Evolutionary conservation across 1,140 invertebrate genomes (phyloP).

Genomic region (Harpegnathos saltator): DNA sequence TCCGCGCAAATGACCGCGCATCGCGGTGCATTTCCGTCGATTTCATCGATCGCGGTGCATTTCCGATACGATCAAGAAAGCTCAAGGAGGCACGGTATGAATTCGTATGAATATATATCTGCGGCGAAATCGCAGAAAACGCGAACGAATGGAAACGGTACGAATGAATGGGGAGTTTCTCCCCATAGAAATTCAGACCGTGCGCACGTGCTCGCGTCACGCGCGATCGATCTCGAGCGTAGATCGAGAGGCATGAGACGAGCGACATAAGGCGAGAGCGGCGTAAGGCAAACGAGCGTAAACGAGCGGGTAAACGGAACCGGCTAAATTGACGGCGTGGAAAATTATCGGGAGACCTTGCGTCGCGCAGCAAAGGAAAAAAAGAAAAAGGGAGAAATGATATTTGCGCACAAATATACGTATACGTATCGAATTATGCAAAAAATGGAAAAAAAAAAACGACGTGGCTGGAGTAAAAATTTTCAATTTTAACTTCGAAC

Average conservation of each 20-base stretch:
- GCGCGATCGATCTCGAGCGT: constrained; percentile 42
- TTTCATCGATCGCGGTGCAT: constrained; percentile 41
- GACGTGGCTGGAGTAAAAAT: too few relatives aligned
- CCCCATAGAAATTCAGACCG: constrained; percentile 47
- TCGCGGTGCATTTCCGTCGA: too few relatives aligned
- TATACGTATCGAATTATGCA: too few relatives aligned
- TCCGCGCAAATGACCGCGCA: constrained; percentile 1
- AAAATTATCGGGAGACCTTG: background rate
- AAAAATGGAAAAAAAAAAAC: too few relatives aligned
- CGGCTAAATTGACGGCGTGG: background rate
- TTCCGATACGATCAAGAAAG: constrained; percentile 51
- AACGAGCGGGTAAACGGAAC: constrained; percentile 30
- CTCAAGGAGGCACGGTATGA: constrained; percentile 47
- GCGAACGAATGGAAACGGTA: constrained; percentile 22
- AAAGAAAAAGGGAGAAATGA: too few relatives aligned
- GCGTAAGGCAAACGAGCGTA: constrained; percentile 26
- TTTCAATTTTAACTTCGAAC: too few relatives aligned
- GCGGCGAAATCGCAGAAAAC: constrained; percentile 44
- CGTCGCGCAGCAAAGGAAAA: too few relatives aligned
- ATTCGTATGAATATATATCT: constrained; percentile 60
- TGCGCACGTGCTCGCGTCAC: constrained; percentile 38
- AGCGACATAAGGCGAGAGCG: constrained; percentile 33
- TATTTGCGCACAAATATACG: background rate
- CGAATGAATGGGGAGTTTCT: constrained; percentile 46
- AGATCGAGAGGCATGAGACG: constrained; percentile 30